Evolutionary conservation across 2,797 vertebrate genomes (phyloP), one percentile per base, ranked within the genome.

Genomic region (Oreochromis mossambicus): DNA sequence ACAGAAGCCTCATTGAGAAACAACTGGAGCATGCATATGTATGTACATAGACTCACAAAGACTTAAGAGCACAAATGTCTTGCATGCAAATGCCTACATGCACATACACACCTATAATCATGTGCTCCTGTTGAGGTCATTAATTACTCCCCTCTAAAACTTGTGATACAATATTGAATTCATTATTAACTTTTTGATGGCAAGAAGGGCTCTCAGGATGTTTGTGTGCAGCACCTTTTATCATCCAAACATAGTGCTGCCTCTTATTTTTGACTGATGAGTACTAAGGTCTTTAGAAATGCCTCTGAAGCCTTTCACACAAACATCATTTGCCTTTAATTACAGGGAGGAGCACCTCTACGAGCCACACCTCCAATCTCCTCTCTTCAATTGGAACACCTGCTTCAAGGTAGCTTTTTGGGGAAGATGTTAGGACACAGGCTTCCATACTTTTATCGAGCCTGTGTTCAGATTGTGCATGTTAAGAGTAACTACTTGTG

Each of bases 1-100:
- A 90, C 89, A 92, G 77, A 89, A 79, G 80, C 66, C 26, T 85
- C 55, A 89, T 84, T 90, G 78, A 92, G 38, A 80, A 83, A 84
- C 76, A 88, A 85, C 29, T n/a, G 26, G 80, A 70, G 10, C 66
- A 56, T 79, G 66, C 11, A 78, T 68, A 9, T 46, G 46, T 21
- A 76, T 32, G 55, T 54, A 52, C 24, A 3, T 19, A 8, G 26
- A 68, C 63, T 6, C n/a, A 43, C 38, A 68, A 9, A 68, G 13
- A 68, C 63, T 14, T n/a, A n/a, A n/a, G n/a, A n/a, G n/a, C n/a
- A n/a, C n/a, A n/a, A n/a, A n/a, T n/a, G n/a, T n/a, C n/a, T n/a
- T 26, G 21, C 8, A 70, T 46, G 21, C 6, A 24, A 17, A 26
- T 46, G 8, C 5, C 21, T 79, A 76, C 14, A 29, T 56, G 51